A percentile compares a stretch with the other conserved stretches of the same genome.
These are phyloP conservation scores for Orientallactaga bullata DNA, from an alignment of 2,113 vertebrate genomes.

Conservation along the genomic window DNA sequence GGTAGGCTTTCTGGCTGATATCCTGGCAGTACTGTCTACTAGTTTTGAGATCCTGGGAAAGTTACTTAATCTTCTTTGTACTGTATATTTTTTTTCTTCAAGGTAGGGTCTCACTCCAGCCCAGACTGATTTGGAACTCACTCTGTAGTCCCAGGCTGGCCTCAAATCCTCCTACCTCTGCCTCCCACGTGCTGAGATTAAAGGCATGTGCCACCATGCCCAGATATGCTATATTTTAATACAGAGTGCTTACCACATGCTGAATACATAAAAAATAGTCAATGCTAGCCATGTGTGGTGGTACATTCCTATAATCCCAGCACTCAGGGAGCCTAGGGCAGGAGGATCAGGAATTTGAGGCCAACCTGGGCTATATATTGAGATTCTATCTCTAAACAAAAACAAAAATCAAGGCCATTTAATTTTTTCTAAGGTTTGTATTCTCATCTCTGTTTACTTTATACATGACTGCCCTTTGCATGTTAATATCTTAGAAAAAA, in stretches of 20 bases:
- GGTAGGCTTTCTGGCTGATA: neutral
- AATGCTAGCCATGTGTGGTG: neutral
- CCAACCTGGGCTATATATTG: too few relatives aligned
- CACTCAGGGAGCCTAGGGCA: neutral
- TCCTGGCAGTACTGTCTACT: neutral
- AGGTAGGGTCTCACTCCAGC: too few relatives aligned
- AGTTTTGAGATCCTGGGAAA: neutral
- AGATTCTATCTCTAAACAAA: neutral
- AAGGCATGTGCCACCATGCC: too few relatives aligned
- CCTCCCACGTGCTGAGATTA: too few relatives aligned
- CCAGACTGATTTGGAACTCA: too few relatives aligned
- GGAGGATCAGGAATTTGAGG: neutral
- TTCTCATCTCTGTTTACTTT: neutral
- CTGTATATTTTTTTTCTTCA: neutral
- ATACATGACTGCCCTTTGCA: neutral
- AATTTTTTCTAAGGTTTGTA: neutral
- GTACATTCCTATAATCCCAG: neutral
- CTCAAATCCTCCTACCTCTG: too few relatives aligned
- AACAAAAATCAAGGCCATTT: neutral
- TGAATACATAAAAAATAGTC: neutral
- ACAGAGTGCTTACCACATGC: neutral
- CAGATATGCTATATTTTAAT: neutral
- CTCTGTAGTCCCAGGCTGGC: too few relatives aligned
- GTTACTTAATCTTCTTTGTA: neutral
- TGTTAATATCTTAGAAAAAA: conserved; percentile 42